These are phyloP conservation scores for Poecilia latipinna DNA, from an alignment of 2,113 vertebrate genomes.

Conservation along the genomic window DNA sequence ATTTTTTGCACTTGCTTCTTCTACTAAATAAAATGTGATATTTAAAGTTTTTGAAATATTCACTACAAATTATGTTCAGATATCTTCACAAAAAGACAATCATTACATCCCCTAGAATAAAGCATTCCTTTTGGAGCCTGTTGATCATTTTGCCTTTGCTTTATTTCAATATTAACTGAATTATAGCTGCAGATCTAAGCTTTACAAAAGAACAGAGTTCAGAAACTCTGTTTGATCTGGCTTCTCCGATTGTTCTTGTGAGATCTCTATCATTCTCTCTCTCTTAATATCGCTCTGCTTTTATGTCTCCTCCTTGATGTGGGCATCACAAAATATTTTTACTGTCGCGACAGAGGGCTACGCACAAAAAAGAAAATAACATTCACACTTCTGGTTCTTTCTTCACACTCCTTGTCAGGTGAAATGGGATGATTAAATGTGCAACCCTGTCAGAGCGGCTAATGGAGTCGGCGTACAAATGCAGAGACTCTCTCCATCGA, in stretches of 20 bases:
- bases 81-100: no score
- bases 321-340: slow-evolving; percentile 51
- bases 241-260: not conserved
- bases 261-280: slow-evolving; percentile 30
- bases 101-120: no score
- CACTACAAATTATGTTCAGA: no score
- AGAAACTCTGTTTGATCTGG: no score
- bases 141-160: no score
- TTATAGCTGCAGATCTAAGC: no score
- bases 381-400: slow-evolving; percentile 21
- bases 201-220: no score
- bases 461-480: slow-evolving; percentile 71
- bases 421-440: slow-evolving; percentile 78
- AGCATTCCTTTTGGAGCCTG: no score
- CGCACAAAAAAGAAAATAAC: not conserved
- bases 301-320: slow-evolving; percentile 44
- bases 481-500: slow-evolving; percentile 54
- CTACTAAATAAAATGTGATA: no score
- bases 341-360: slow-evolving; percentile 31
- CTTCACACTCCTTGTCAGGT: slow-evolving; percentile 66
- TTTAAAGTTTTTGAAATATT: no score
- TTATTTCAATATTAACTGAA: no score
- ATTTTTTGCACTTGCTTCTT: not conserved
- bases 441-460: slow-evolving; percentile 62
- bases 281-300: slow-evolving; percentile 47